Conservation (phyloP, 2,113 vertebrate species). For the Sphyrna mokarran region DNA sequence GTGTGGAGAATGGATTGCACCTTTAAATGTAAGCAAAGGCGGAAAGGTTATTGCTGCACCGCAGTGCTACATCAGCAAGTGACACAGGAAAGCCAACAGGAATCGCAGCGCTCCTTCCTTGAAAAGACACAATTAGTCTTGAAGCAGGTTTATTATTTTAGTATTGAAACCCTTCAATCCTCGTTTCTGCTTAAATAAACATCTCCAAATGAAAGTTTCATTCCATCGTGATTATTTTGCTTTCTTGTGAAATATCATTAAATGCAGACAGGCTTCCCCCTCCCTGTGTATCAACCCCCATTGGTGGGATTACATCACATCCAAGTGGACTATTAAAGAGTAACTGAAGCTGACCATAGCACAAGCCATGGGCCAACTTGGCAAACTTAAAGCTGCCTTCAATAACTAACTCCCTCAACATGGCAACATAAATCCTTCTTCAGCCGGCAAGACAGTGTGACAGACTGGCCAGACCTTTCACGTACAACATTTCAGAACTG, state of each 20-base stretch:
- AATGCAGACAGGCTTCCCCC: not conserved
- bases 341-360: not conserved
- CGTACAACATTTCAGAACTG: no score
- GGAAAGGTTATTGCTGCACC: not conserved
- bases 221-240: conserved; percentile 22
- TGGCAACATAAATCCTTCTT: not conserved
- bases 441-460: not conserved
- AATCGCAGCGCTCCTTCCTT: not conserved
- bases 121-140: not conserved
- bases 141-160: not conserved
- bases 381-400: not conserved
- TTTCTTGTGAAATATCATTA: not conserved
- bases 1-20: not conserved
- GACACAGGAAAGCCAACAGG: not conserved
- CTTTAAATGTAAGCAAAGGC: not conserved
- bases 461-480: not conserved
- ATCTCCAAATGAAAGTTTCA: not conserved
- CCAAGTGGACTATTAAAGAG: not conserved
- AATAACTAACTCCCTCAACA: not conserved
- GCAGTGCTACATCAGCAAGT: not conserved
- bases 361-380: not conserved
- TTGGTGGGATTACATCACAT: not conserved
- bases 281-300: not conserved
- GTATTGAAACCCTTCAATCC: not conserved
- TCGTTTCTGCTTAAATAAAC: not conserved